A percentile compares a stretch with the other conserved stretches of the same genome.
phyloP scores from a whole-genome alignment of 1,140 invertebrate species.

The Olivierus martensii region DNA sequence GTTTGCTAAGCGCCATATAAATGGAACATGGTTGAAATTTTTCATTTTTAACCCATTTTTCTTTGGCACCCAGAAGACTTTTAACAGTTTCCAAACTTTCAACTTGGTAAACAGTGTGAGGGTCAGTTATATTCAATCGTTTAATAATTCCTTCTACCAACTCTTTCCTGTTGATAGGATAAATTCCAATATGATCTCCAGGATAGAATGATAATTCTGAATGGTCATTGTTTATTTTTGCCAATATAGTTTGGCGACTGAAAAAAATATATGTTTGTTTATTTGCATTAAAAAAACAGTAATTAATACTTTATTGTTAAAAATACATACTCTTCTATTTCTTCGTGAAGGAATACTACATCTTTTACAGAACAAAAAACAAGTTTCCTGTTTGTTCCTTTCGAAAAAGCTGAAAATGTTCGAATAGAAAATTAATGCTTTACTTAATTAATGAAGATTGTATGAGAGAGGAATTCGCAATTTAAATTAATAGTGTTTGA shows the following conservation, averaged over 20 bases:
- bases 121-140: too few species aligned
- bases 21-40: slow-evolving; percentile 46
- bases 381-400: slow-evolving; percentile 47
- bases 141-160: slow-evolving; percentile 64
- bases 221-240: slow-evolving; percentile 33
- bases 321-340: slow-evolving; percentile 29
- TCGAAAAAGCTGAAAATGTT: slow-evolving; percentile 30
- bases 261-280: background rate
- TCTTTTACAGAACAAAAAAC: slow-evolving; percentile 43
- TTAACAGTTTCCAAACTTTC: too few species aligned
- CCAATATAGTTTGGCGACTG: slow-evolving; percentile 45
- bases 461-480: too few species aligned
- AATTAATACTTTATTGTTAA: slow-evolving; percentile 5
- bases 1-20: slow-evolving; percentile 59
- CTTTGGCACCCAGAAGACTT: slow-evolving; percentile 34
- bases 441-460: too few species aligned
- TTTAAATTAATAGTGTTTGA: too few species aligned
- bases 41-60: slow-evolving; percentile 66
- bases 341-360: slow-evolving; percentile 32
- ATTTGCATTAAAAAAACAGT: too few species aligned
- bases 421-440: too few species aligned
- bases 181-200: slow-evolving; percentile 87
- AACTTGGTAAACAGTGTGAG: too few species aligned
- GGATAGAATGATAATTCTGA: slow-evolving; percentile 49
- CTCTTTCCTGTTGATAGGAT: slow-evolving; percentile 61